These are phyloP conservation scores for Pipa parva DNA, from an alignment of 2,113 vertebrate species.

Conservation along the genomic window DNA sequence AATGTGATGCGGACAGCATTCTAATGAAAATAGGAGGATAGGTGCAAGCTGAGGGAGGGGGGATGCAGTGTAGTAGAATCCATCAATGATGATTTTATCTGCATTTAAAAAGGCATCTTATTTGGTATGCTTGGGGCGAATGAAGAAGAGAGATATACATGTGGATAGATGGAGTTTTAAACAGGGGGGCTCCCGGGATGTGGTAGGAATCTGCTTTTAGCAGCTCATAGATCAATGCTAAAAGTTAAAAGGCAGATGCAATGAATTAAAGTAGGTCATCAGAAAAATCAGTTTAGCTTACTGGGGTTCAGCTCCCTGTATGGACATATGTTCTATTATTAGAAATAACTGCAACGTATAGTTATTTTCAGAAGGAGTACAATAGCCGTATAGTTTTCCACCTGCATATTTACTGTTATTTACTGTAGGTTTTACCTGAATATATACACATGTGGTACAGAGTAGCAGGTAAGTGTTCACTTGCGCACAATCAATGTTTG, in stretches of 20 bases:
- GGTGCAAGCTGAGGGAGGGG: background rate
- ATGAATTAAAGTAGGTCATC: slow-evolving; percentile 35
- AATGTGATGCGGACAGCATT: slow-evolving; percentile 14
- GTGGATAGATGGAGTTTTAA: slow-evolving; percentile 19
- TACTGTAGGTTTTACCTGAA: no score
- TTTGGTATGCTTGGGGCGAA: slow-evolving; percentile 35
- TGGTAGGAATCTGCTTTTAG: slow-evolving; percentile 47
- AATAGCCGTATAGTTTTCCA: no score
- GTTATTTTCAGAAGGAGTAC: background rate
- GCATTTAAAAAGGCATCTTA: slow-evolving; percentile 47
- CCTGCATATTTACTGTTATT: no score
- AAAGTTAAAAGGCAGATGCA: slow-evolving; percentile 45
- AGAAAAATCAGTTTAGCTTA: background rate
- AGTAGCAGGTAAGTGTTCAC: no score
- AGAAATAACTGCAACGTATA: background rate
- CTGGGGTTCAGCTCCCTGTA: background rate
- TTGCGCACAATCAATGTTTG: no score
- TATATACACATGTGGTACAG: no score
- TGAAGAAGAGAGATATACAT: slow-evolving; percentile 24
- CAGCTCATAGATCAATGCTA: slow-evolving; percentile 55
- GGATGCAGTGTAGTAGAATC: slow-evolving; percentile 6
- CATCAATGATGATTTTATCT: slow-evolving; percentile 42
- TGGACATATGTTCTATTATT: background rate
- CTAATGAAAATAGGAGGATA: slow-evolving; percentile 40
- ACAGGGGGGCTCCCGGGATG: slow-evolving; percentile 48